Base-by-base conservation (phyloP, 2,888 invertebrate species). In the Drosophila antonietae region DNA sequence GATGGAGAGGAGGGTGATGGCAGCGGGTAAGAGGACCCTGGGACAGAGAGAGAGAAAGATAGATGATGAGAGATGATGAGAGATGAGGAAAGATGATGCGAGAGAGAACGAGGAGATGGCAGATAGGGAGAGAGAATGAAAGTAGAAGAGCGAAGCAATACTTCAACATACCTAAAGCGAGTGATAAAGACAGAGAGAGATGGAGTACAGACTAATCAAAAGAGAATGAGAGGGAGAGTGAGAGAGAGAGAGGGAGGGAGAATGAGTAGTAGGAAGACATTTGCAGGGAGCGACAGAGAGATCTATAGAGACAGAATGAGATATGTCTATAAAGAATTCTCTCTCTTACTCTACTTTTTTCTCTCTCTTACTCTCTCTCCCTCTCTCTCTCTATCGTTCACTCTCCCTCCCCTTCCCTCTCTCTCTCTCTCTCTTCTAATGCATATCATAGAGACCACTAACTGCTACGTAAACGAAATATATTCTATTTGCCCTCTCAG, bases 41-140 rank as follows among this genome's bases (percentile, higher is more conserved):
- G 15, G 1, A 7, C 2, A 2, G 15, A 15, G n/a, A 15, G n/a
- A 39, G 2, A 6, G 2, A n/a, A 28, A 0, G 15, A n/a, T n/a
- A 0, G 14, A 47, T 9, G 10, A 10, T 10, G 35, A 10, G 15
- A 2, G 14, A 47, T 9, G 9, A 35, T 2, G 9, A n/a, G n/a
- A n/a, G n/a, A n/a, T n/a, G n/a, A n/a, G n/a, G n/a, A 9, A 35
- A 35, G 35, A 35, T 35, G 12, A 12, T 3, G 12, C 12, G 4
- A 35, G 15, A 28, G 28, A 47, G 28, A 15, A 8, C 1, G 46
- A 14, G 23, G 28, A 23, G 14, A 28, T 7, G 9, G 4, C 3
- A 10, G 1, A 43, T 2, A 10, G 3, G 12, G 15, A n/a, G 3
- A 47, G 8, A 9, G 28, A 31, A 14, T 23, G 20, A 4, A 6